phyloP scores from a whole-genome alignment of 2,888 invertebrate genomes.

The Ormyrus pomaceus region DNA sequence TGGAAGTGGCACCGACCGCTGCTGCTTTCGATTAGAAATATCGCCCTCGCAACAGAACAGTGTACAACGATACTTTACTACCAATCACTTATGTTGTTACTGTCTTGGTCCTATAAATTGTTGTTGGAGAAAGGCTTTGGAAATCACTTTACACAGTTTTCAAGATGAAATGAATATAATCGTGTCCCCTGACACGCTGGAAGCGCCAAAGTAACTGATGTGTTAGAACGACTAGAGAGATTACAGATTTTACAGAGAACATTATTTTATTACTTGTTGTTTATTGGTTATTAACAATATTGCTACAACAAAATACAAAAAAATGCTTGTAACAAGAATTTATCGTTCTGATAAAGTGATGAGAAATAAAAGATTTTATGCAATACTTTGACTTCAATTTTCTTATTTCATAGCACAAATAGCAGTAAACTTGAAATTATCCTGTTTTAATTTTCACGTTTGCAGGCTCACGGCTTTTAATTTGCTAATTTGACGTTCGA shows the following conservation, averaged over 20 bases:
- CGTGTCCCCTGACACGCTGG: conserved; percentile 3
- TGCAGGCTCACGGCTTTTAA: too few species aligned
- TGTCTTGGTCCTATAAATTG: conserved; percentile 43
- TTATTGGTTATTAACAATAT: conserved; percentile 55
- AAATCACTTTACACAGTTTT: conserved; percentile 42
- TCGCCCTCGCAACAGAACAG: conserved; percentile 28
- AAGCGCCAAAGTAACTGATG: conserved; percentile 47
- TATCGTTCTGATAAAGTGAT: conserved; percentile 52
- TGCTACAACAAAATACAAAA: conserved; percentile 41
- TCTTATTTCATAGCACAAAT: not conserved
- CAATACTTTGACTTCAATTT: not conserved
- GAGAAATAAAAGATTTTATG: conserved; percentile 53
- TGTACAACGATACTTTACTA: conserved; percentile 48
- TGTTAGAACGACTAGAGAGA: conserved; percentile 49
- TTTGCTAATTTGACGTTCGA: too few species aligned
- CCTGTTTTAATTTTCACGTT: too few species aligned
- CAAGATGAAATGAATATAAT: conserved; percentile 15
- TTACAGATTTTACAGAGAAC: conserved; percentile 54
- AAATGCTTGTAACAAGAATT: conserved; percentile 52
- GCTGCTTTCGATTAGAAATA: conserved; percentile 77
- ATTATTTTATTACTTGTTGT: conserved; percentile 57
- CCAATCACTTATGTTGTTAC: conserved; percentile 42
- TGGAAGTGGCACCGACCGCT: conserved; percentile 94
- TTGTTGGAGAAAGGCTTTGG: conserved; percentile 40
- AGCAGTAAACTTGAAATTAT: not conserved